A percentile compares a stretch with the other conserved stretches of the same genome.
These are phyloP conservation scores for Panagrolaimus sp. DNA, from an alignment of 1,140 invertebrate genomes.

Conservation along the genomic window DNA sequence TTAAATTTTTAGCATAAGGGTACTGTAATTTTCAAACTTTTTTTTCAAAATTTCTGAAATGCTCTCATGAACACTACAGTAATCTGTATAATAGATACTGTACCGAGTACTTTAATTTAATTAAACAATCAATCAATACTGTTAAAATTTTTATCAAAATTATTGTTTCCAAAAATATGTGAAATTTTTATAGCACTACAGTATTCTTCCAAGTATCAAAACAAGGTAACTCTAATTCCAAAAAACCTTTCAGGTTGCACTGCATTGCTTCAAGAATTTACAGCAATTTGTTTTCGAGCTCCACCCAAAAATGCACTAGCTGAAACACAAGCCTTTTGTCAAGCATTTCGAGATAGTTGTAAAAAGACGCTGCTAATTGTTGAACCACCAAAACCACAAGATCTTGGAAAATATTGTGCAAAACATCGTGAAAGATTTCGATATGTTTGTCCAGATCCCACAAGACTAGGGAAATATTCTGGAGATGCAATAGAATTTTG, in stretches of 20 bases:
- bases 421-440: constrained; percentile 14
- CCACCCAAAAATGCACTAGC: constrained; percentile 17
- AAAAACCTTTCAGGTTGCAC: neutral
- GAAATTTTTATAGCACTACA: no score
- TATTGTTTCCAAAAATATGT: no score
- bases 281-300: constrained; percentile 15
- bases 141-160: no score
- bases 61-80: no score
- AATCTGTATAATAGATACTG: no score
- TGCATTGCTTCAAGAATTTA: neutral
- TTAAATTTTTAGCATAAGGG: no score
- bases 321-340: constrained; percentile 28
- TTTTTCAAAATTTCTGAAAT: no score
- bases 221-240: no score
- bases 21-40: no score
- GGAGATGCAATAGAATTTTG: constrained; percentile 1
- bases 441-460: constrained; percentile 5
- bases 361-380: constrained; percentile 7
- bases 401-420: constrained; percentile 10
- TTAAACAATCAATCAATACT: no score
- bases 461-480: neutral
- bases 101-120: no score
- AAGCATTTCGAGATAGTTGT: constrained; percentile 6
- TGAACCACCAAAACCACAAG: constrained; percentile 18
- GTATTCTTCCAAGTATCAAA: no score